phyloP scores from a whole-genome alignment of 2,888 invertebrate species.

The Isoperla grammatica region DNA sequence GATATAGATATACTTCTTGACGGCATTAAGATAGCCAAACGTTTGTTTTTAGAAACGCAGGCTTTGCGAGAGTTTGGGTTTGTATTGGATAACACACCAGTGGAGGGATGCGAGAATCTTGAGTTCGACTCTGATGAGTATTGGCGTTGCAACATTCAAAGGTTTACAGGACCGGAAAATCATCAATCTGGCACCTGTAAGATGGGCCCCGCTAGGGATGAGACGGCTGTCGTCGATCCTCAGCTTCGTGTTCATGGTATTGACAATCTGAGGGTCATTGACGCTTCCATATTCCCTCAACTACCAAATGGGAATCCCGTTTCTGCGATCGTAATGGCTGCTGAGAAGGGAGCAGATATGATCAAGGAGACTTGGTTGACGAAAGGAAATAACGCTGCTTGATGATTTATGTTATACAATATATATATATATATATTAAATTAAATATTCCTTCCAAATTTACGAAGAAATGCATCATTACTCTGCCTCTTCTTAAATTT shows the following conservation, averaged over 20 bases:
- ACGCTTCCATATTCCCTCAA: constrained; percentile 43
- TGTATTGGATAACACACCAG: constrained; percentile 44
- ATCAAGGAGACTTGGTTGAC: constrained; percentile 25
- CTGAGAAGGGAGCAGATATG: constrained; percentile 37
- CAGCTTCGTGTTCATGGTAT: constrained; percentile 40
- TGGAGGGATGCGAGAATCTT: constrained; percentile 34
- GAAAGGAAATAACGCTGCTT: background rate
- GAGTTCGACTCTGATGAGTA: constrained; percentile 54
- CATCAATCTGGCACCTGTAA: constrained; percentile 75
- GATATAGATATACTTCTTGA: constrained; percentile 60
- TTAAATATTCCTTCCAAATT: too few species aligned
- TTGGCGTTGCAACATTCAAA: constrained; percentile 59
- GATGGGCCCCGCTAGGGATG: constrained; percentile 73
- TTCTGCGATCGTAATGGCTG: constrained; percentile 36
- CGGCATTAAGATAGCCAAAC: constrained; percentile 54
- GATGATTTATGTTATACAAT: too few species aligned
- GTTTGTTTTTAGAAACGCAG: constrained; percentile 49
- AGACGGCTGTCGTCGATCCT: constrained; percentile 76
- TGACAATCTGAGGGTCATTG: constrained; percentile 41
- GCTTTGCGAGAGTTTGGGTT: constrained; percentile 21
- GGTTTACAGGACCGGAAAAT: constrained; percentile 72
- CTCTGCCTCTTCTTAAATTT: too few species aligned
- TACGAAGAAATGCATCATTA: too few species aligned
- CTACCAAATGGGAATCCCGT: constrained; percentile 41
- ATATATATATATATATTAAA: too few species aligned